Base-by-base conservation (phyloP, 2,888 invertebrate species). In the Timandra comae region DNA sequence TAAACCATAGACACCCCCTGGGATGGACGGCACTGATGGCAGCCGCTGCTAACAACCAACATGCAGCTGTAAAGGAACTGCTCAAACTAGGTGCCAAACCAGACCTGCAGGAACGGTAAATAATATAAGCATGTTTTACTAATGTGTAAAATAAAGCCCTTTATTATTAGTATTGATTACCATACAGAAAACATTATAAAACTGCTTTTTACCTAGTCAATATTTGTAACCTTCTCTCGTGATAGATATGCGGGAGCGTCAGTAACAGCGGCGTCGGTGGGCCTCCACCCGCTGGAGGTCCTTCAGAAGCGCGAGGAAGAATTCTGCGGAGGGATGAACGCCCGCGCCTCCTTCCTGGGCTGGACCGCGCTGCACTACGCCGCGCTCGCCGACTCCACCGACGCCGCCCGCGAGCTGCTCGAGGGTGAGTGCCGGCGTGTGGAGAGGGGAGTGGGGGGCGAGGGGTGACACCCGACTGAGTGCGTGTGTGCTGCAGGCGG, bases 361-460 rank as follows among this genome's bases (percentile, higher is more conserved):
- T 95, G 94, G 77, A 96, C 96, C 33, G 91, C 96, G 29, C 85
- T 97, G 45, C 96, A 97, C 75, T 97, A 97, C 84, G 96, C 96
- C 6, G 94, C 91, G 30, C 80, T 97, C 26, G 88, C 90, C 1
- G 92, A 95, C 76, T 90, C 91, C 46, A 58, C 84, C 2, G 85
- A 86, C 11, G 86, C 90, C 21, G 89, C 93, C 3, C 79, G 87
- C 56, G 73, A 88, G 22, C 84, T 96, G 30, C 75, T 96, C 7
- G 89, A 91, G 38, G 87, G 48, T n/a, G n/a, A n/a, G n/a, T n/a
- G n/a, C n/a, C n/a, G 39, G 25, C 20, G 12, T 10, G 11, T 10
- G 5, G 7, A 3, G 26, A 7, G 26, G 7, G 3, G 8, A 3
- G 7, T n/a, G n/a, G n/a, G n/a, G n/a, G n/a, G n/a, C n/a, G n/a